These are phyloP conservation scores for Bufotes viridis DNA, from an alignment of 2,797 vertebrate species.

Conservation along the genomic window DNA sequence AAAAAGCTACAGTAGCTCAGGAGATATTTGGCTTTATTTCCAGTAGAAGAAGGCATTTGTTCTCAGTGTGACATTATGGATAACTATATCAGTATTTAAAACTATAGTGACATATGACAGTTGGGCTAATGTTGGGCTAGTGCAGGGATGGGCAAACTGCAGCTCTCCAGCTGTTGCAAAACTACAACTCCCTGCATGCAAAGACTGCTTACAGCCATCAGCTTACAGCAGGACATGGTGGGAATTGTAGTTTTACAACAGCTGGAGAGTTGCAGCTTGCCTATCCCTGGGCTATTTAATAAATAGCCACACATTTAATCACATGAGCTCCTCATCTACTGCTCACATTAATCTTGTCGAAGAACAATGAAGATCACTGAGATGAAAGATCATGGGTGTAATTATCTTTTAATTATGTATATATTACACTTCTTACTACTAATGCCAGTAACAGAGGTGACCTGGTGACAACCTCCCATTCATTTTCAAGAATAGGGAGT, in stretches of 20 bases:
- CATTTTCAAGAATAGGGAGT: not conserved
- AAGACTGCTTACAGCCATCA: no score
- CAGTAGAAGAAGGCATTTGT: not conserved
- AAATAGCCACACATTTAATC: not conserved
- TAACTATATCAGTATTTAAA: not conserved
- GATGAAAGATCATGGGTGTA: not conserved
- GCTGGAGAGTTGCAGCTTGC: no score
- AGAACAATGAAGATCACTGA: not conserved
- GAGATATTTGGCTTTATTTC: not conserved
- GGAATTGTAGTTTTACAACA: no score
- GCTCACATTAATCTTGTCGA: not conserved
- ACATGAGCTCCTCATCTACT: not conserved
- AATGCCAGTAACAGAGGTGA: not conserved
- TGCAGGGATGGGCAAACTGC: no score
- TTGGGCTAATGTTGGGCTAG: not conserved
- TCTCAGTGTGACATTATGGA: not conserved
- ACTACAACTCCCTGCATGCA: no score
- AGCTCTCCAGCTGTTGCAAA: no score
- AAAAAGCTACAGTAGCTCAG: not conserved
- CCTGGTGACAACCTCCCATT: not conserved
- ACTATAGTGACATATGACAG: not conserved
- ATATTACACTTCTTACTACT: not conserved
- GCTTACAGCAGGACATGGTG: no score
- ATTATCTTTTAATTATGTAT: conserved; percentile 15
- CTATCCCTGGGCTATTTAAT: not conserved